Evolutionary conservation across 2,888 invertebrate genomes (phyloP), one percentile per base, ranked within the genome.

Genomic region (Pandemis corylana): DNA sequence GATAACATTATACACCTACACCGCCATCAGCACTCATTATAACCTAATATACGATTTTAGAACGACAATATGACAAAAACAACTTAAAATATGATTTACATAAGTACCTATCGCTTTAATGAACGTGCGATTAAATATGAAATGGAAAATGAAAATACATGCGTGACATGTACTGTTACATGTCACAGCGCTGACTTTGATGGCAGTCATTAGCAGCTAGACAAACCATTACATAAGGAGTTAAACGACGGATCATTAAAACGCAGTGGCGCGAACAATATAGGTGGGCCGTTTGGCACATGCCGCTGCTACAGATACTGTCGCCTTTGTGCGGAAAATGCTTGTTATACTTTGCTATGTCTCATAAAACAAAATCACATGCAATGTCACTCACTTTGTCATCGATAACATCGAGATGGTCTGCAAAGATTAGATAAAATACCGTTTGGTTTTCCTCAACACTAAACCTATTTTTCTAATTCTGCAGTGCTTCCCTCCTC

Each of bases 201-300:
- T 71, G 71, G 46, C 53, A 69, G 65, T 70, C 61, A 70, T 74
- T 70, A 66, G 74, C 59, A 56, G 59, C 61, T 75, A 70, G 74
- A 75, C 66, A 62, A 70, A 75, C 67, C 62, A 67, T 75, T 67
- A 67, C 70, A 67, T 75, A 75, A 74, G 42, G 51, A 51, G 59
- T 49, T 65, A 74, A 73, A 62, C 53, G 42, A 15, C 59, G 70
- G 66, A 44, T 53, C 70, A 62, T 70, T 75, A 66, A 70, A 70
- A 66, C 70, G 66, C 74, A 67, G 66, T 46, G 70, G 44, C 59
- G 69, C 53, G 62, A 61, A 61, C 66, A 51, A 70, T 49, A 68
- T 72, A 68, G 74, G 74, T 67, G 74, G 70, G 70, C 70, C 46
- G 66, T 67, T 70, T 75, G 74, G 70, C 70, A 70, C 66, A 56